phyloP scores from a whole-genome alignment of 2,113 vertebrate species.

The Gracilinanus agilis region DNA sequence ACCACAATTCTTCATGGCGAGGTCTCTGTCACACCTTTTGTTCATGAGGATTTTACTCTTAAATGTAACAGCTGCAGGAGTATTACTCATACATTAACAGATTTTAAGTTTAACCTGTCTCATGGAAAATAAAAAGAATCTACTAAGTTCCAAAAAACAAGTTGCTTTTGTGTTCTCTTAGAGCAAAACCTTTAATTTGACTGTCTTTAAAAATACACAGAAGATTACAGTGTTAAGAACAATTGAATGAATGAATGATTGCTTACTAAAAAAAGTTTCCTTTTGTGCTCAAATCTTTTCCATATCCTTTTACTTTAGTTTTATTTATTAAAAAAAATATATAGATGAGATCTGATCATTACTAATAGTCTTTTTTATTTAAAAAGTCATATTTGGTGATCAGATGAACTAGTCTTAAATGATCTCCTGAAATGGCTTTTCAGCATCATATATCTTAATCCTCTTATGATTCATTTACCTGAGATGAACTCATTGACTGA shows the following conservation, averaged over 20 bases:
- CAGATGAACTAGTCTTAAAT: neutral
- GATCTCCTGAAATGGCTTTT: neutral
- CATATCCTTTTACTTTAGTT: neutral
- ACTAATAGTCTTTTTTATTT: slow-evolving; percentile 17
- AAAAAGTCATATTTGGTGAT: slow-evolving; percentile 20
- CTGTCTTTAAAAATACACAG: slow-evolving; percentile 28
- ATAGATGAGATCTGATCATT: neutral
- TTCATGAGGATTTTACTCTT: neutral
- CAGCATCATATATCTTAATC: neutral
- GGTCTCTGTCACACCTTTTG: neutral
- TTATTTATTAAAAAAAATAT: neutral
- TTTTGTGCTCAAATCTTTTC: slow-evolving; percentile 37
- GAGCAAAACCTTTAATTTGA: neutral
- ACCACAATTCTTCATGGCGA: neutral
- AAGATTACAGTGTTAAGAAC: neutral
- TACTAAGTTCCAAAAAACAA: neutral
- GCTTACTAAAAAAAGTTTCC: neutral
- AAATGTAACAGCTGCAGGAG: neutral
- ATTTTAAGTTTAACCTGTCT: neutral
- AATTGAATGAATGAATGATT: slow-evolving; percentile 10
- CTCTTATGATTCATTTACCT: slow-evolving; percentile 6
- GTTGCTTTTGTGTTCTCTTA: neutral
- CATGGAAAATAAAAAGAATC: neutral
- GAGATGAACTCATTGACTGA: slow-evolving; percentile 1
- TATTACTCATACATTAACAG: neutral